Evolutionary conservation across 2,797 vertebrate genomes (phyloP).

Genomic region (Mus spretus): DNA sequence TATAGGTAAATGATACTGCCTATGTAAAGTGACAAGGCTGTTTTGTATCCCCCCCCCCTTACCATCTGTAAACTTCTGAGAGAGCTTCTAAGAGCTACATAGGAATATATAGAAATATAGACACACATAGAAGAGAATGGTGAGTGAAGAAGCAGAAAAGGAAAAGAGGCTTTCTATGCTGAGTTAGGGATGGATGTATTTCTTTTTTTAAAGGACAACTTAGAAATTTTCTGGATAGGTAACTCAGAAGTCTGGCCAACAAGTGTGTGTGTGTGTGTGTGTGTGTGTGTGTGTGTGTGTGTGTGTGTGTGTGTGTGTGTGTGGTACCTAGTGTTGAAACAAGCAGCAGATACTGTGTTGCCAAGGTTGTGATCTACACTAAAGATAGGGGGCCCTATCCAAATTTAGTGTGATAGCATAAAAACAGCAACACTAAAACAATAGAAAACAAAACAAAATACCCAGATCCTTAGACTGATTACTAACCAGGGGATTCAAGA

Average conservation of each 20-base stretch:
- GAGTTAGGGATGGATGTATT: neutral
- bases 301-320: neutral
- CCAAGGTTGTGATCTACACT: neutral
- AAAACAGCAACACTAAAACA: neutral
- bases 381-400: neutral
- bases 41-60: neutral
- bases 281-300: no score
- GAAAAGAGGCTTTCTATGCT: neutral
- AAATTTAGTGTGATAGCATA: neutral
- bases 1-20: neutral
- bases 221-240: neutral
- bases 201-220: neutral
- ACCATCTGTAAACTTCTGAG: neutral
- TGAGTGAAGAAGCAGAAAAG: neutral
- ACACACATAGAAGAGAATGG: neutral
- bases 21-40: neutral
- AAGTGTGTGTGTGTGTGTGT: neutral
- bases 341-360: neutral
- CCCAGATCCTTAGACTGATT: neutral
- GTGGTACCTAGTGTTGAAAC: neutral
- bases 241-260: neutral
- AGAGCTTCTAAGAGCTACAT: neutral
- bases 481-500: neutral
- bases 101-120: neutral
- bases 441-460: neutral